Conservation (phyloP, 35 echinoderm and acorn worm genomes). For the Ophiothrix spiculata region DNA sequence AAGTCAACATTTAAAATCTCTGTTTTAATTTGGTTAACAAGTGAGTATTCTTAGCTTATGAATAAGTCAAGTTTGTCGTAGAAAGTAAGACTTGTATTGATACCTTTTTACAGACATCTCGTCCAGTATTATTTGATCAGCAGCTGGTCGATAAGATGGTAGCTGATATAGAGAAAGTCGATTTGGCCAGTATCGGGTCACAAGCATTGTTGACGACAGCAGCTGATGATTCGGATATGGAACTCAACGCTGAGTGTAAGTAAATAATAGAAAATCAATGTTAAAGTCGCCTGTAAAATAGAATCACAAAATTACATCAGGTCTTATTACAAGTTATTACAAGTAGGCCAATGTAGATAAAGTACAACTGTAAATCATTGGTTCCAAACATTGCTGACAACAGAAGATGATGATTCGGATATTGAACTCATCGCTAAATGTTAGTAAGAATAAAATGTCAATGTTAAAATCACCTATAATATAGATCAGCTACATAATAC, state of each 20-base stretch:
- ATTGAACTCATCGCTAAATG: constrained; percentile 89
- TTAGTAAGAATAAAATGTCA: too few relatives aligned
- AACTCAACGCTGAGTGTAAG: constrained; percentile 98
- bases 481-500: too few relatives aligned
- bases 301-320: constrained; percentile 74
- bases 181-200: constrained; percentile 78
- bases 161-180: constrained; percentile 76
- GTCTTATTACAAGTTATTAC: constrained; percentile 71
- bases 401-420: constrained; percentile 67
- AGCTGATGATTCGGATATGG: constrained; percentile 76
- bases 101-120: constrained; percentile 55
- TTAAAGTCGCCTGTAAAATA: constrained; percentile 41
- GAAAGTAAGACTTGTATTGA: neutral
- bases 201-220: constrained; percentile 69
- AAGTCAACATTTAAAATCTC: too few relatives aligned
- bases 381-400: constrained; percentile 78
- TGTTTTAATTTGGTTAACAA: too few relatives aligned
- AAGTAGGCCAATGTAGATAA: constrained; percentile 78
- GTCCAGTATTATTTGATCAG: constrained; percentile 94
- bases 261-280: neutral
- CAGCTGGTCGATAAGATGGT: constrained; percentile 92
- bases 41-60: neutral
- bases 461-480: too few relatives aligned
- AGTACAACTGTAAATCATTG: constrained; percentile 72
- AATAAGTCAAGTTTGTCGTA: neutral